Base-by-base conservation (phyloP, 2,888 invertebrate species). In the Cheilosia vulpina region DNA sequence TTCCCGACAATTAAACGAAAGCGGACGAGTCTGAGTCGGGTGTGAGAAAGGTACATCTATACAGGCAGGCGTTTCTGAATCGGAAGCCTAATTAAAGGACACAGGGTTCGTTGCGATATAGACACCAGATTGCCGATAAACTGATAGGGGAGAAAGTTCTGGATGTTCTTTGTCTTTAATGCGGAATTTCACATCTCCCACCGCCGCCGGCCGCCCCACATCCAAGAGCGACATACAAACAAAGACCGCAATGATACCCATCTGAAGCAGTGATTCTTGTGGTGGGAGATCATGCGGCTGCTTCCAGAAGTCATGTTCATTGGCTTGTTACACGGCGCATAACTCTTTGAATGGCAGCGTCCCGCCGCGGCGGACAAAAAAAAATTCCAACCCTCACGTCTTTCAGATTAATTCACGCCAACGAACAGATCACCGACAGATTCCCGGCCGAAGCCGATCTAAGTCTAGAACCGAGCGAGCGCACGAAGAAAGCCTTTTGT, bases 381-480 rank as follows among this genome's bases (percentile, higher is more conserved):
- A 43, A 47, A 31, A 15, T 21, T 2, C 21, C 45, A 19, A 38
- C 60, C 19, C 34, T 21, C 63, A 65, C 79, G 57, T 79, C 79
- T 65, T 57, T 79, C 60, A 71, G 84, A 84, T 76, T 80, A 80
- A 84, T 80, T 84, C 84, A 84, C 84, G 80, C 84, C 84, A 80
- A 47, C 65, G 31, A 52, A 45, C 60, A 73, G 60, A 78, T 63
- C 55, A 55, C 17, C 24, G 47, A 58, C 63, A 50, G 72, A 57
- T 45, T 15, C 43, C 50, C 41, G 7, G 13, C 6, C 11, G 19
- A 38, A 53, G 15, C 21, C 63, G 55, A 69, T 76, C 57, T 50
- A 27, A 57, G 43, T 60, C 58, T 71, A 82, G 81, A 77, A 77
- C 52, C 38, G 47, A 21, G 52, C 38, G 13, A 38, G 41, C 47